A percentile compares a stretch with the other conserved stretches of the same genome.
phyloP scores from a whole-genome alignment of 1,140 invertebrate species.

The Drosophila lacteicornis region DNA sequence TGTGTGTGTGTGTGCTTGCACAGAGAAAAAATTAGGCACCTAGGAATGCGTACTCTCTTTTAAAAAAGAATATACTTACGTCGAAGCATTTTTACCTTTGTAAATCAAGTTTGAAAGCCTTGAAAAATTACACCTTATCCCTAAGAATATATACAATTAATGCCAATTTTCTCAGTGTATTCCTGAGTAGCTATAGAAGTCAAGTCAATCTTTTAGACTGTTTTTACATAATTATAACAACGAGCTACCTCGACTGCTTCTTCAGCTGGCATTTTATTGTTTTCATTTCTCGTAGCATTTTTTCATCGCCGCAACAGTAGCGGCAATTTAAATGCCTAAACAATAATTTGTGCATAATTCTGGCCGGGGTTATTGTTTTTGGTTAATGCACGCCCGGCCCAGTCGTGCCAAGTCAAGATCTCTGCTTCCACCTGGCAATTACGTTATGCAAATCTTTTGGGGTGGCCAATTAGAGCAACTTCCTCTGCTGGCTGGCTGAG shows the following conservation, averaged over 20 bases:
- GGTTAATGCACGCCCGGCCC: slow-evolving; percentile 66
- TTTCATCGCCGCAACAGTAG: slow-evolving; percentile 31
- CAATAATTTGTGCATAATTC: slow-evolving; percentile 81
- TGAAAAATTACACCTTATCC: no score
- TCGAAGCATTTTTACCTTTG: no score
- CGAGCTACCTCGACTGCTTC: slow-evolving; percentile 49
- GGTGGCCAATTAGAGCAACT: slow-evolving; percentile 66
- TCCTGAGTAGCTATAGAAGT: slow-evolving; percentile 55
- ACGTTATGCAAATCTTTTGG: slow-evolving; percentile 67
- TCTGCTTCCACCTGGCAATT: slow-evolving; percentile 47
- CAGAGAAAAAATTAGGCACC: background rate
- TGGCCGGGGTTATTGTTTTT: slow-evolving; percentile 73
- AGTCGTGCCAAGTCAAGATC: slow-evolving; percentile 52
- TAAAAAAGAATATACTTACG: no score
- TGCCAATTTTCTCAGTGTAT: background rate
- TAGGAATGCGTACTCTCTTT: no score
- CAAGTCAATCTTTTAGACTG: slow-evolving; percentile 80
- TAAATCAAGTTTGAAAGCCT: no score
- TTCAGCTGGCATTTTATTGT: slow-evolving; percentile 71
- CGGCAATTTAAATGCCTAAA: slow-evolving; percentile 78
- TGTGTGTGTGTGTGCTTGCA: slow-evolving; percentile 7
- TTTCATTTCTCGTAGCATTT: slow-evolving; percentile 59
- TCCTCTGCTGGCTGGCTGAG: slow-evolving; percentile 26
- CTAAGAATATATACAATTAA: no score
- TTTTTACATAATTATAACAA: slow-evolving; percentile 83